phyloP scores from a whole-genome alignment of 2,113 vertebrate species.

The Tenebrosternarchus preto region DNA sequence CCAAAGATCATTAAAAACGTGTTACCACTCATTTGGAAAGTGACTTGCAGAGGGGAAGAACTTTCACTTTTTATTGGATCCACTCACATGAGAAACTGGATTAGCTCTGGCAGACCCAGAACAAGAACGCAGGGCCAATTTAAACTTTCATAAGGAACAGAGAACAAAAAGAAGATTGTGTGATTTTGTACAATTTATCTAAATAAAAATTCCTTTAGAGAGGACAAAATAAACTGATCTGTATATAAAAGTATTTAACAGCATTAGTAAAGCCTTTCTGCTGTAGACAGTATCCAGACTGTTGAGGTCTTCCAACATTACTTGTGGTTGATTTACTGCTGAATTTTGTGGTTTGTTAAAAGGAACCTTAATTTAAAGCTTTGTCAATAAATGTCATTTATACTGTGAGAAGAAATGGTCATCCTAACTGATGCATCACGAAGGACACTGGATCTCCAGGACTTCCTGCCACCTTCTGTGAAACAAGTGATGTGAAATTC shows the following conservation, averaged over 20 bases:
- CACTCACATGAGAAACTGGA: constrained; percentile 40
- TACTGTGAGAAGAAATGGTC: too few species aligned
- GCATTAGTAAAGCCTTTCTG: too few species aligned
- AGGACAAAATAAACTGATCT: neutral
- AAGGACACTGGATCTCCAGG: too few species aligned
- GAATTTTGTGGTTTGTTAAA: too few species aligned
- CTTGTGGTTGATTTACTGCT: too few species aligned
- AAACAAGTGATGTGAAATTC: neutral
- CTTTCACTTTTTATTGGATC: constrained; percentile 43
- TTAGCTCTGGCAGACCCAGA: constrained; percentile 1
- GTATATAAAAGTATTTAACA: too few species aligned
- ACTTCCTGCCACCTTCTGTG: neutral
- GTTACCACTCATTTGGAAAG: constrained; percentile 54
- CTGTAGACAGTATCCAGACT: too few species aligned
- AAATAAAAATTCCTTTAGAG: neutral
- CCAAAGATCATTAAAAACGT: constrained; percentile 54
- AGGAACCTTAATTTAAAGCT: too few species aligned
- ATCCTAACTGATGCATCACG: too few species aligned
- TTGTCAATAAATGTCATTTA: too few species aligned
- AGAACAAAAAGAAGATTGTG: neutral
- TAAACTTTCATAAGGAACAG: neutral
- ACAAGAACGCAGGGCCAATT: neutral
- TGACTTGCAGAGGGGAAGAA: constrained; percentile 27
- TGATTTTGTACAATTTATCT: neutral
- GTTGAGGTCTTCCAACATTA: too few species aligned